A percentile compares a stretch with the other conserved stretches of the same genome.
Conservation (phyloP, 2,888 invertebrate genomes). For the Proisotoma minuta region DNA sequence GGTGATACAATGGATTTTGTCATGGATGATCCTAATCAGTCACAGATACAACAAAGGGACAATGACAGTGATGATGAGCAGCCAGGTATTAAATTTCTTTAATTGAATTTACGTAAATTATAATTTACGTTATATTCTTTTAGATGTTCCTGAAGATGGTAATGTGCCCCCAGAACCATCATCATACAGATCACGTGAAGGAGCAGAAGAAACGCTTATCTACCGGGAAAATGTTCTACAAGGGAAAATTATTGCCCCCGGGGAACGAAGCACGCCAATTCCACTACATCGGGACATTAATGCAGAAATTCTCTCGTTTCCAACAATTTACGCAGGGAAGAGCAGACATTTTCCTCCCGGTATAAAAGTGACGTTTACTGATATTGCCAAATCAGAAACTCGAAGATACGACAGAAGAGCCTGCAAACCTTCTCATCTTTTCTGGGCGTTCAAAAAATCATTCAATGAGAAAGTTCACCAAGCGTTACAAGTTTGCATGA, state of each 20-base stretch:
- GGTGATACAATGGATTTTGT: slow-evolving; percentile 1
- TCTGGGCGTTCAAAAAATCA: slow-evolving; percentile 12
- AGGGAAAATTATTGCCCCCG: slow-evolving; percentile 21
- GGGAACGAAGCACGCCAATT: slow-evolving; percentile 22
- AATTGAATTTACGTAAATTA: no score
- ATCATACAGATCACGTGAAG: no score
- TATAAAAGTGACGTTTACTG: slow-evolving; percentile 16
- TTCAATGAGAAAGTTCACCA: slow-evolving; percentile 12
- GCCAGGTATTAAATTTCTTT: no score
- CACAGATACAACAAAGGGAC: no score
- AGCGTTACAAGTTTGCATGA: slow-evolving; percentile 8
- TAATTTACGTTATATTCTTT: no score
- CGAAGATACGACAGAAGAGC: slow-evolving; percentile 13
- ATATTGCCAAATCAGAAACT: slow-evolving; percentile 22
- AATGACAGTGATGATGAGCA: no score
- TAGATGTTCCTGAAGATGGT: no score
- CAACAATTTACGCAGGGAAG: slow-evolving; percentile 30
- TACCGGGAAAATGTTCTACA: neutral
- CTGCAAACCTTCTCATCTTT: slow-evolving; percentile 4
- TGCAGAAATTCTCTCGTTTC: slow-evolving; percentile 29
- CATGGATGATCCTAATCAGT: neutral
- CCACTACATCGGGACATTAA: slow-evolving; percentile 16
- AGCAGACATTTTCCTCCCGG: slow-evolving; percentile 6
- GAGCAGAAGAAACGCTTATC: slow-evolving; percentile 14
- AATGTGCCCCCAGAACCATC: no score